Evolutionary conservation across 2,113 vertebrate species (phyloP).

Genomic region (Ophthalmolycus amberensis): DNA sequence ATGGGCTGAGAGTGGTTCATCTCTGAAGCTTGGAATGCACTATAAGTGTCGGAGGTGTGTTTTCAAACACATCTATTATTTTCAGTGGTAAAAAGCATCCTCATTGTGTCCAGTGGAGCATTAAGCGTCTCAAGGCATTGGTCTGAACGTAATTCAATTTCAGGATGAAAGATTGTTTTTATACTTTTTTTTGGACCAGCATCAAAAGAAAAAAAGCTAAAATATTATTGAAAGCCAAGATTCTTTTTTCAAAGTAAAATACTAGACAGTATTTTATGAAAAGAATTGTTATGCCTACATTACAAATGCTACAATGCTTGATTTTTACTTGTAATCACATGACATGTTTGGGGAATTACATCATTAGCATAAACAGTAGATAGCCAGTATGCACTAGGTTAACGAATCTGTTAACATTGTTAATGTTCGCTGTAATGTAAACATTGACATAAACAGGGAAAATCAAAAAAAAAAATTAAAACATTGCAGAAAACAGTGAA

Average conservation of each 20-base stretch:
- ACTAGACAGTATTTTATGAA: background rate
- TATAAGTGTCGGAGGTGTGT: background rate
- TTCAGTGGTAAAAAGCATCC: conserved; percentile 11
- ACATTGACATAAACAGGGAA: background rate
- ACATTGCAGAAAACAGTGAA: background rate
- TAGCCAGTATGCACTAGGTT: background rate
- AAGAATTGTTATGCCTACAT: background rate
- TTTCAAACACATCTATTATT: conserved; percentile 33
- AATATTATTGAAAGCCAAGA: background rate
- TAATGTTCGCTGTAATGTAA: conserved; percentile 2
- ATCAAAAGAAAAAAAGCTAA: background rate
- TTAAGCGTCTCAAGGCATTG: background rate
- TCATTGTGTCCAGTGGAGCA: conserved; percentile 2
- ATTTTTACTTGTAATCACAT: background rate
- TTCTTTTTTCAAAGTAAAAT: background rate
- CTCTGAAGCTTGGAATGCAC: conserved; percentile 29
- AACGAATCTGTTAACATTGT: background rate
- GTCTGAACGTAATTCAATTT: conserved; percentile 9
- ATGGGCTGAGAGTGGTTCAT: conserved; percentile 24
- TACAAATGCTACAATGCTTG: no score
- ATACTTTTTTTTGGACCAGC: background rate
- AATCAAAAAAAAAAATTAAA: background rate
- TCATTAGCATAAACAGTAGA: background rate
- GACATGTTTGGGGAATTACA: background rate
- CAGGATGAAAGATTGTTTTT: background rate